phyloP scores from a whole-genome alignment of 2,113 vertebrate genomes.

The Hystrix cristata region DNA sequence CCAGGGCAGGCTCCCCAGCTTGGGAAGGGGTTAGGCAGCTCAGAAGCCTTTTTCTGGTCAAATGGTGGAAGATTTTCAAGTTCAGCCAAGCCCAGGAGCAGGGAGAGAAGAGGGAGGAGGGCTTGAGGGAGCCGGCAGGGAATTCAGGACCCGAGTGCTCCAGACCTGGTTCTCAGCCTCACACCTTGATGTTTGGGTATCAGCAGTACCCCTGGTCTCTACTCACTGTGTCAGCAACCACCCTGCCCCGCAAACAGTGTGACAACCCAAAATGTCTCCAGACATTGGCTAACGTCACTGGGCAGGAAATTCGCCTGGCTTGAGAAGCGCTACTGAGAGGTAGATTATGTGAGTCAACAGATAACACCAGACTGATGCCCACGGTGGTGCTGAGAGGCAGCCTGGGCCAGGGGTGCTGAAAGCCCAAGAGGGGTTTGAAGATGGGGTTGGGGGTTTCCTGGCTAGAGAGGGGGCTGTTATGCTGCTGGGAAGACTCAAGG shows the following conservation, averaged over 20 bases:
- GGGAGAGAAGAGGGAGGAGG: background rate
- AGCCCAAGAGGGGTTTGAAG: background rate
- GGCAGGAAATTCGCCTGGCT: background rate
- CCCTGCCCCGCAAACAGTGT: background rate
- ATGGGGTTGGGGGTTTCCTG: background rate
- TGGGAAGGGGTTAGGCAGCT: background rate
- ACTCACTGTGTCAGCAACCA: background rate
- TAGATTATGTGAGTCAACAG: background rate
- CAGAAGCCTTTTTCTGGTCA: conserved; percentile 27
- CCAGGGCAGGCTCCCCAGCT: background rate
- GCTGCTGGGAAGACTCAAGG: background rate
- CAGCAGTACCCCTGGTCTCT: background rate
- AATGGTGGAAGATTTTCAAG: conserved; percentile 39
- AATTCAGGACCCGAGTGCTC: background rate
- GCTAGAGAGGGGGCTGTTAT: background rate
- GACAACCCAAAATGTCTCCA: background rate
- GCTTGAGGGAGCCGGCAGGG: background rate
- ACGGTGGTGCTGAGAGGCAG: background rate
- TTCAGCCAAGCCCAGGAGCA: background rate
- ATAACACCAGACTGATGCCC: background rate
- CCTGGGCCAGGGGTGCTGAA: background rate
- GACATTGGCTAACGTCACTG: background rate
- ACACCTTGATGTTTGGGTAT: background rate
- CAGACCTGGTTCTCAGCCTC: background rate
- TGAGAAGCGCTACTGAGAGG: background rate